phyloP scores from a whole-genome alignment of 2,888 invertebrate species.

The Chesias legatella region DNA sequence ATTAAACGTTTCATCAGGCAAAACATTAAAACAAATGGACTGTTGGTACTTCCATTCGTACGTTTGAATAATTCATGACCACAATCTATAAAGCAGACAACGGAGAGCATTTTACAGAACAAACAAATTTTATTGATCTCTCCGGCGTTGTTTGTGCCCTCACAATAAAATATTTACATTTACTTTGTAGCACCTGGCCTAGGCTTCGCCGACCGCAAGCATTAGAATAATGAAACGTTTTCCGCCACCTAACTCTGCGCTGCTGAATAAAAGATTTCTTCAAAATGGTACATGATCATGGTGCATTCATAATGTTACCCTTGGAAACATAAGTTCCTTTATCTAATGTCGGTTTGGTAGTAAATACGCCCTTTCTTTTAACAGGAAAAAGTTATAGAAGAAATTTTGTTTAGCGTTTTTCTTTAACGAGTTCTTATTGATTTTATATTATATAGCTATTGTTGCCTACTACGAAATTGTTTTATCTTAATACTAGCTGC shows the following conservation, averaged over 20 bases:
- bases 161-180: conserved; percentile 79
- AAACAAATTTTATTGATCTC: conserved; percentile 81
- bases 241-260: conserved; percentile 48
- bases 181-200: conserved; percentile 72
- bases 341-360: neutral
- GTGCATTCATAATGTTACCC: conserved; percentile 24
- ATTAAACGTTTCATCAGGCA: conserved; percentile 61
- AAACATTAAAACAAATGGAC: conserved; percentile 73
- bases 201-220: conserved; percentile 56
- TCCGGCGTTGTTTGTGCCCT: conserved; percentile 73
- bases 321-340: conserved; percentile 4
- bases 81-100: conserved; percentile 76
- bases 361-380: too few relatives aligned
- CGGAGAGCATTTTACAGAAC: conserved; percentile 75
- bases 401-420: too few relatives aligned
- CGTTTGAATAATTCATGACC: conserved; percentile 75
- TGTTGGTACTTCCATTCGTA: conserved; percentile 60
- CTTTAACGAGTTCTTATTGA: conserved; percentile 10
- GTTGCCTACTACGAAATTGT: conserved; percentile 8
- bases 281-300: conserved; percentile 21
- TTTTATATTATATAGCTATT: neutral
- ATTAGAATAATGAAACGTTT: conserved; percentile 74
- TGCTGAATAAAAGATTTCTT: conserved; percentile 60
- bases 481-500: too few relatives aligned
- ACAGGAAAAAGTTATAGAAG: too few relatives aligned